These are phyloP conservation scores for Sabatieria punctata DNA, from an alignment of 2,888 invertebrate species.

Conservation along the genomic window DNA sequence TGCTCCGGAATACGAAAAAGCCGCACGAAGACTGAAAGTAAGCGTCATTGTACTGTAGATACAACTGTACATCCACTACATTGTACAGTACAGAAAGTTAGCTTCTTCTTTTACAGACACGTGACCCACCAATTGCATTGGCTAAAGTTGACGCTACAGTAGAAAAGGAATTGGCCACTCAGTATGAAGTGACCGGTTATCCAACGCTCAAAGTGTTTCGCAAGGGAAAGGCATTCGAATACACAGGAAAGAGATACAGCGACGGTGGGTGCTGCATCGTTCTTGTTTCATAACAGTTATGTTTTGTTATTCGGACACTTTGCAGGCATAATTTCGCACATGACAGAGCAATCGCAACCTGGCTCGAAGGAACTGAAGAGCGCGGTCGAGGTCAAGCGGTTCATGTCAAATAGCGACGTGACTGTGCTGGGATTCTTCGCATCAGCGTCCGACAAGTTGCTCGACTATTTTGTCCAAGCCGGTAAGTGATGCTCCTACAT, in stretches of 20 bases:
- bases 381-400: slow-evolving; percentile 31
- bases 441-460: slow-evolving; percentile 31
- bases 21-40: slow-evolving; percentile 34
- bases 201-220: slow-evolving; percentile 41
- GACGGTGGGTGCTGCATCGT: slow-evolving; percentile 15
- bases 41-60: too few relatives aligned
- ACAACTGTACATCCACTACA: too few relatives aligned
- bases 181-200: slow-evolving; percentile 40
- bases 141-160: slow-evolving; percentile 42
- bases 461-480: slow-evolving; percentile 36
- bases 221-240: slow-evolving; percentile 39
- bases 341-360: slow-evolving; percentile 38
- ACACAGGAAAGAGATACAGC: slow-evolving; percentile 38
- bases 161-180: slow-evolving; percentile 37
- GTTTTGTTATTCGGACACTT: too few relatives aligned
- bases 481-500: too few relatives aligned
- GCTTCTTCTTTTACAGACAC: too few relatives aligned
- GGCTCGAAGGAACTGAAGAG: slow-evolving; percentile 30
- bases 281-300: too few relatives aligned
- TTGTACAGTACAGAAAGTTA: too few relatives aligned
- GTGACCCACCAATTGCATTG: slow-evolving; percentile 35
- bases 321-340: slow-evolving; percentile 40
- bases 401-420: slow-evolving; percentile 34
- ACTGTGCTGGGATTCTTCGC: slow-evolving; percentile 42
- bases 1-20: slow-evolving; percentile 40